Evolutionary conservation across 2,888 invertebrate species (phyloP), one percentile per base, ranked within the genome.

Genomic region (Bombyx huttoni): DNA sequence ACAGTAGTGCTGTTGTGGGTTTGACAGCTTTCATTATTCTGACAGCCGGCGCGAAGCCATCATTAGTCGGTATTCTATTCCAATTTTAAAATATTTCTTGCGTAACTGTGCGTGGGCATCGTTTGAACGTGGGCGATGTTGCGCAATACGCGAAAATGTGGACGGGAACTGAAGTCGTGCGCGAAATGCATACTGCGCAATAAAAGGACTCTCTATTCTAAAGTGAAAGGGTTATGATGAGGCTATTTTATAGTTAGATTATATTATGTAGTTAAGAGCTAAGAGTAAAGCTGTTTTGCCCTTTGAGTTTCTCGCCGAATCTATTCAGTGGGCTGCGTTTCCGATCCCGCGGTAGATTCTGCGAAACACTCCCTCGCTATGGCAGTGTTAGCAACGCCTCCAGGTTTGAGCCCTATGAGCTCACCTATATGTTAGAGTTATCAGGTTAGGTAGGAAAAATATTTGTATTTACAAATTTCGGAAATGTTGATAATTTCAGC

Each of bases 61-160:
- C 47, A 52, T 54, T 49, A 56, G 52, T 48, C 51, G 51, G 56
- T 58, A 58, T 60, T 76, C 74, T 76, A 76, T 81, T 80, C 64
- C 78, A 76, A 76, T 73, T 73, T 73, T 64, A 68, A 70, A 68
- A 40, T 40, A 53, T 56, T 59, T 58, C 67, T 78, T 78, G 68
- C 75, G 70, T 67, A 81, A 79, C 52, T 14, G 45, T 51, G 62
- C 62, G 63, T 64, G 64, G 64, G 62, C 63, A 57, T 59, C 55
- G 53, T 34, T 52, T 49, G 58, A 61, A 65, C 61, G 62, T 65
- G 57, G 64, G 61, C 53, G 63, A 57, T 56, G 68, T 78, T 75
- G 72, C 62, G 75, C 69, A 78, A 77, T 67, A 66, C 53, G 69
- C 70, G 61, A 75, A 73, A 70, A 66, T 64, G 63, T 64, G 59